Conservation (phyloP, 2,797 vertebrate genomes). For the Epinephelus awoara region DNA sequence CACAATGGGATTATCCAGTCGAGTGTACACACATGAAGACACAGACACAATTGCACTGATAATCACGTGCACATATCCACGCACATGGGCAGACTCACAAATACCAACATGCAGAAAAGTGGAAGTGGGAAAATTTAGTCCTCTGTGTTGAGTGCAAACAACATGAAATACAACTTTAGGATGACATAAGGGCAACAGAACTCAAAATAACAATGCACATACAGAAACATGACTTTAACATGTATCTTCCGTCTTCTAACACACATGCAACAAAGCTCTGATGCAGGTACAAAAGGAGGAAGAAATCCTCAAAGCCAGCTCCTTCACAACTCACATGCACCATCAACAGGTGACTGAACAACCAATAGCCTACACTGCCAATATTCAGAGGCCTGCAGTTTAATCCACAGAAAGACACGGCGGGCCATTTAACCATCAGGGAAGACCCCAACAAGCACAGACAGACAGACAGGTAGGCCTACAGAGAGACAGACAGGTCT, state of each 20-base stretch:
- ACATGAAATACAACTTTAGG: neutral
- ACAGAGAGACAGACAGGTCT: too few species aligned
- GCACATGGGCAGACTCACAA: neutral
- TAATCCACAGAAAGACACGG: neutral
- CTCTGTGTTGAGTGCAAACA: too few species aligned
- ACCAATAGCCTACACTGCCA: neutral
- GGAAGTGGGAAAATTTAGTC: too few species aligned
- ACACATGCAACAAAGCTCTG: neutral
- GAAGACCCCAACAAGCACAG: neutral
- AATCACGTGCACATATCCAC: neutral
- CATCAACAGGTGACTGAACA: neutral
- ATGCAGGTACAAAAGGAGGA: neutral
- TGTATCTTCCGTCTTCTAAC: neutral
- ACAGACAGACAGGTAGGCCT: neutral
- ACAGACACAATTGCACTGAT: constrained; percentile 23
- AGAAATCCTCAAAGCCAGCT: neutral
- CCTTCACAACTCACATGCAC: neutral
- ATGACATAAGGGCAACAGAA: neutral
- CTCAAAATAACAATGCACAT: neutral
- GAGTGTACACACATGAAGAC: constrained; percentile 21
- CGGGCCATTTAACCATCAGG: neutral
- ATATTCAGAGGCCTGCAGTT: neutral
- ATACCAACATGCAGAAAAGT: neutral
- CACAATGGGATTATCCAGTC: constrained; percentile 42
- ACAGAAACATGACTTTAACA: neutral